Conservation (phyloP, 2,113 vertebrate genomes). For the Serinus canaria region DNA sequence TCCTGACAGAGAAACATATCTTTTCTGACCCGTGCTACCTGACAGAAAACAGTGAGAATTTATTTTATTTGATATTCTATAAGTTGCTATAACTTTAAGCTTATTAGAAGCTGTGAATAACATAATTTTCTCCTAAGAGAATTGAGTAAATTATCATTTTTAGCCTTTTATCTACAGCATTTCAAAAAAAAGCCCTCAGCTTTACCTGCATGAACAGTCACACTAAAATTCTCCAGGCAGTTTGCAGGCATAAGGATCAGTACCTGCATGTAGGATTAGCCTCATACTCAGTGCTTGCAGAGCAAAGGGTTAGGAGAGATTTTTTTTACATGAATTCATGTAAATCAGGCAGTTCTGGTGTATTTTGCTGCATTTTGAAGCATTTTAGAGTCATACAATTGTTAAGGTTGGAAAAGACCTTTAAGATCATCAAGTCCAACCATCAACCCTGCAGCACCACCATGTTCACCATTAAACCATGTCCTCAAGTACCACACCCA, state of each 20-base stretch:
- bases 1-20: neutral
- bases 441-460: neutral
- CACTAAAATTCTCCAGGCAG: neutral
- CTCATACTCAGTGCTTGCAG: neutral
- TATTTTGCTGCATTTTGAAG: neutral
- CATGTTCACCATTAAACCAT: neutral
- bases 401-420: neutral
- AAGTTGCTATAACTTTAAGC: neutral
- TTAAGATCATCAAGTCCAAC: neutral
- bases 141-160: neutral
- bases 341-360: neutral
- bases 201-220: neutral
- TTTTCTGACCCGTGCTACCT: neutral
- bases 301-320: neutral
- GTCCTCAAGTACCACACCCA: neutral
- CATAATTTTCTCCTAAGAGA: neutral
- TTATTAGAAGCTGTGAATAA: neutral
- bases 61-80: neutral
- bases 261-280: neutral
- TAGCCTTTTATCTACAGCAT: neutral
- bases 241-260: neutral
- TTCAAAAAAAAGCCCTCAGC: neutral
- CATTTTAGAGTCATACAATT: neutral
- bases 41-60: neutral
- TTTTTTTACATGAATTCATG: neutral